These are phyloP conservation scores for Brachyopa scutellaris DNA, from an alignment of 2,888 invertebrate species.

Conservation along the genomic window DNA sequence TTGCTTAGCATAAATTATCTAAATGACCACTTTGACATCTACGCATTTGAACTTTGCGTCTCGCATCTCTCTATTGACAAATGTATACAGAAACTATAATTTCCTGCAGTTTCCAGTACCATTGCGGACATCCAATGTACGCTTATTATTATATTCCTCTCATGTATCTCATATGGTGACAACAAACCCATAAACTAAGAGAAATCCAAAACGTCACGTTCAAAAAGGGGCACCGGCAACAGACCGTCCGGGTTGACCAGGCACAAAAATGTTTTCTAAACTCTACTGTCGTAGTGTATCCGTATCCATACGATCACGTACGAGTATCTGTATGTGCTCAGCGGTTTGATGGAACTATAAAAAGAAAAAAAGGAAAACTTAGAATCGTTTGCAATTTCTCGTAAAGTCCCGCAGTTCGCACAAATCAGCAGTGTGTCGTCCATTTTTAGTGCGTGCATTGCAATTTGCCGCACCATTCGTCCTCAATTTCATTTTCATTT, in stretches of 20 bases:
- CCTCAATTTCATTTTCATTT: slow-evolving; percentile 56
- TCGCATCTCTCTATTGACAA: too few species aligned
- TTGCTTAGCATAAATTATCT: too few species aligned
- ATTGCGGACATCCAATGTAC: slow-evolving; percentile 22
- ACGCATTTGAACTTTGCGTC: too few species aligned
- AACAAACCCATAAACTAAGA: slow-evolving; percentile 42
- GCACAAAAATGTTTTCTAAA: slow-evolving; percentile 27
- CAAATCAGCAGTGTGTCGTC: slow-evolving; percentile 2
- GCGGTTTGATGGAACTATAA: slow-evolving; percentile 47
- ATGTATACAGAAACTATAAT: too few species aligned
- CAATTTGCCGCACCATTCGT: slow-evolving; percentile 21
- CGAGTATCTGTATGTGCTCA: slow-evolving; percentile 19
- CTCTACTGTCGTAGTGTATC: not conserved
- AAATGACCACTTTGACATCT: too few species aligned
- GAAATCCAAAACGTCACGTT: slow-evolving; percentile 59
- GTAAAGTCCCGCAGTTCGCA: slow-evolving; percentile 28
- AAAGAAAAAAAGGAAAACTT: too few species aligned
- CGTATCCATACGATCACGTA: slow-evolving; percentile 47
- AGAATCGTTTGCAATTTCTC: slow-evolving; percentile 49
- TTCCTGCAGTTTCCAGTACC: too few species aligned
- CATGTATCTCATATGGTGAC: slow-evolving; percentile 31
- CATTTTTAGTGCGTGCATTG: slow-evolving; percentile 45
- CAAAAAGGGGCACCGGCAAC: slow-evolving; percentile 13
- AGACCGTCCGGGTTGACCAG: not conserved
- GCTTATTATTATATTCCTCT: slow-evolving; percentile 21